Evolutionary conservation across 2,113 vertebrate genomes (phyloP).

Genomic region (Phycodurus eques): DNA sequence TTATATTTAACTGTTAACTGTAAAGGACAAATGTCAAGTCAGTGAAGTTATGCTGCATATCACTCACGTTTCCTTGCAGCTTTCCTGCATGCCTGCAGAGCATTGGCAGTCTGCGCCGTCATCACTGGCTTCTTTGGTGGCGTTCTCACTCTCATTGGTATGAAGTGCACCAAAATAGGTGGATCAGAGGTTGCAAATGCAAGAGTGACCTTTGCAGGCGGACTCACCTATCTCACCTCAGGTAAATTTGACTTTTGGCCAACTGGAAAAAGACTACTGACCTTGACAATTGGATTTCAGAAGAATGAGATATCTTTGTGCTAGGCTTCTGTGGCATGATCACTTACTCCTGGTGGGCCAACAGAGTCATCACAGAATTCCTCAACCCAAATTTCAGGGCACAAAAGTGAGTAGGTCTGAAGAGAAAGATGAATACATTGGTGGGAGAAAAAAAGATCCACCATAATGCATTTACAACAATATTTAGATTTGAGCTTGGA

Average conservation of each 20-base stretch:
- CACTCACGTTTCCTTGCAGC: conserved; percentile 58
- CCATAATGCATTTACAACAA: neutral
- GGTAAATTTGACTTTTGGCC: conserved; percentile 67
- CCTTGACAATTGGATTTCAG: neutral
- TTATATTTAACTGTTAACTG: no score
- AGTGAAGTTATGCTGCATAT: neutral
- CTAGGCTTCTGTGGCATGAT: conserved; percentile 88
- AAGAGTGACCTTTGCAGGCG: conserved; percentile 87
- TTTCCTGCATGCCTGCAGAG: conserved; percentile 88
- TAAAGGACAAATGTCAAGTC: no score
- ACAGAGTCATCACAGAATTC: conserved; percentile 84
- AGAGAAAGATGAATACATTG: neutral
- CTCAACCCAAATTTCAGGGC: conserved; percentile 81
- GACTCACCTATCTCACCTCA: conserved; percentile 83
- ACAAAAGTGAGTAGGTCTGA: conserved; percentile 82
- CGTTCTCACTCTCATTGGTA: conserved; percentile 87
- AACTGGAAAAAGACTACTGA: neutral
- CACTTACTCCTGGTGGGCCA: conserved; percentile 88
- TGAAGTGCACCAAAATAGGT: conserved; percentile 97
- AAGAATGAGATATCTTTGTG: neutral
- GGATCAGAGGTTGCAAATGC: conserved; percentile 87
- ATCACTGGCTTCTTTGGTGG: conserved; percentile 89
- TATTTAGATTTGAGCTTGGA: conserved; percentile 83
- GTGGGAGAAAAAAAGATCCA: neutral
- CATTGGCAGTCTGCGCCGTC: conserved; percentile 84